Base-by-base conservation (phyloP, 1,140 invertebrate species). In the Heliconius congener region DNA sequence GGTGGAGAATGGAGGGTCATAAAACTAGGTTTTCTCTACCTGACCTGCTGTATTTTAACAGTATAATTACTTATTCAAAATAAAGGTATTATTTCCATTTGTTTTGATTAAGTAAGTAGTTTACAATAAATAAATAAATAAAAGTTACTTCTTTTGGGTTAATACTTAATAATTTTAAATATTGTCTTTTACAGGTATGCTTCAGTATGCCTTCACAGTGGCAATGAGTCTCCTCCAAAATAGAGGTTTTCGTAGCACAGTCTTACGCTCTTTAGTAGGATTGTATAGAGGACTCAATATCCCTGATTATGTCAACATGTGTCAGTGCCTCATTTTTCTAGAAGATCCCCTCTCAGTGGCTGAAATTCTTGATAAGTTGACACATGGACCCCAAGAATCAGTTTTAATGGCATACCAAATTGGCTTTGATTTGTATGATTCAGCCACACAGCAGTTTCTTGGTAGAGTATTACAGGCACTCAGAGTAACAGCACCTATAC, bases 381-480 rank as follows among this genome's bases (percentile, higher is more conserved):
- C 97, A 70, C 96, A 97, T 93, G 96, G 96, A 23, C 96, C 98
- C 83, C 97, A 97, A 91, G 91, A 95, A 57, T 96, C 95, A 75
- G 95, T 95, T 73, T 88, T 99, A 8, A 99, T 99, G 98, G 99
- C 98, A 0, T 99, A 99, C 95, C 99, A 99, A 95, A 99, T 99
- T 87, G 99, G 97, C 0, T 99, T 99, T 95, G 99, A 99, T 96
- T 95, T 99, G 81, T 99, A 99, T 89, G 99, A 99, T 94, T 99
- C 98, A 80, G 99, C 99, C 1, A 99, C 99, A 1, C 99, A 99
- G 95, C 98, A 99, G 90, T 99, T 99, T 90, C 95, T 99, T 23
- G 97, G 97, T 39, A 96, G 97, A 85, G 98, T 99, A 13, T 94
- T 99, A 52, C 97, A 98, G 91, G 97, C 97, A 52, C 91, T 99